Evolutionary conservation across 2,797 vertebrate species (phyloP).

Genomic region (Decapterus maruadsi): DNA sequence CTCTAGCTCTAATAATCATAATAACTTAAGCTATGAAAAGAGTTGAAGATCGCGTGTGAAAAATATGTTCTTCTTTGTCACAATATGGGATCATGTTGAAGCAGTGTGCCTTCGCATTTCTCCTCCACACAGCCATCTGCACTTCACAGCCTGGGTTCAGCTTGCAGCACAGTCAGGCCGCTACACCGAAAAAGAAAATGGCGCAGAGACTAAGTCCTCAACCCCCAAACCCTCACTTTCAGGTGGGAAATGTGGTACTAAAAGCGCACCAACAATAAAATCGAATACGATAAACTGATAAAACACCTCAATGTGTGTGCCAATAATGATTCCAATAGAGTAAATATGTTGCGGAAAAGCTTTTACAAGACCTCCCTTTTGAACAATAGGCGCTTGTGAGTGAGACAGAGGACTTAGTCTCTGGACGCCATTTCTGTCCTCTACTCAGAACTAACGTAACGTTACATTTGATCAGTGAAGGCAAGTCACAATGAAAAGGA

Average conservation of each 20-base stretch:
- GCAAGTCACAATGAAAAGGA: constrained; percentile 23
- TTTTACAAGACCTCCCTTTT: constrained; percentile 88
- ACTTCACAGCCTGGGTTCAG: constrained; percentile 74
- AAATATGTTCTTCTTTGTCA: not conserved
- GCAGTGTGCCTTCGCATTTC: constrained; percentile 52
- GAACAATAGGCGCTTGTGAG: constrained; percentile 99
- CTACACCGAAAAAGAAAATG: constrained; percentile 98
- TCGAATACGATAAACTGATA: constrained; percentile 61
- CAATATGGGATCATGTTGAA: constrained; percentile 16
- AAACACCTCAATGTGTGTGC: constrained; percentile 82
- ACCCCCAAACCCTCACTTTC: constrained; percentile 95
- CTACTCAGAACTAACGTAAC: constrained; percentile 70
- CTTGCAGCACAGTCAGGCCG: constrained; percentile 81
- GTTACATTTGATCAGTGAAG: constrained; percentile 52
- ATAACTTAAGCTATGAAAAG: not conserved
- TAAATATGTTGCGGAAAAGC: constrained; percentile 70
- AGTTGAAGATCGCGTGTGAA: not conserved
- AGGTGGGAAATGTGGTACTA: constrained; percentile 69
- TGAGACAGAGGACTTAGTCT: constrained; percentile 98
- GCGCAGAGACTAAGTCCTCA: constrained; percentile 99
- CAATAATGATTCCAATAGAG: constrained; percentile 28
- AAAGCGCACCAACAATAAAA: constrained; percentile 26
- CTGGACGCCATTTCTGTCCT: constrained; percentile 99
- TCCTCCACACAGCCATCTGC: constrained; percentile 78
- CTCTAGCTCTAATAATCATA: not conserved